Evolutionary conservation across 2,113 vertebrate genomes (phyloP), one percentile per base, ranked within the genome.

Genomic region (Vidua macroura): DNA sequence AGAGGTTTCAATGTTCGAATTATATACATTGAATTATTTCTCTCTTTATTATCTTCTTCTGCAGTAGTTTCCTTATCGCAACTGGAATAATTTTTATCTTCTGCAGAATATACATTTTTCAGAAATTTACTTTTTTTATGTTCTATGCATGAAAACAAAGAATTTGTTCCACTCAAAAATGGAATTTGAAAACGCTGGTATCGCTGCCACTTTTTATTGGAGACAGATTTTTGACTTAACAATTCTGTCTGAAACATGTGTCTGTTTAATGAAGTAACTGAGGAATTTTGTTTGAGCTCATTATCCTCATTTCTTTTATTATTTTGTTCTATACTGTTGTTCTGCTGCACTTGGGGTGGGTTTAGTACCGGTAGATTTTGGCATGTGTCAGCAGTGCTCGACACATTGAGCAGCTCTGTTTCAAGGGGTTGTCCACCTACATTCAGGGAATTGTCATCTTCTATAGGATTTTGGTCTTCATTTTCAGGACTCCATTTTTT

Each of bases 181-280:
- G 95, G 93, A 86, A 88, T 41, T 76, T 93, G 83, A 33, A 78
- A 81, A 86, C 90, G 44, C 41, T 90, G 92, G 33, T 72, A 80
- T 35, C 4, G 52, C 67, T 92, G 75, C 95, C 93, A 90, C 30
- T 44, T 96, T 31, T 85, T 85, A 48, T 80, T 63, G 13, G 48
- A 92, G 43, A 33, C 22, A 59, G 72, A 74, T 30, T 77, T 88
- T 31, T 18, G 70, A 66, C 11, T 74, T 55, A 89, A 53, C 14
- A 69, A 30, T 33, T 95, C 68, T 22, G 39, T 62, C 56, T 94
- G 86, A 82, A 93, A 84, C 11, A 49, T 46, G 22, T 86, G 14
- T 53, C 35, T 64, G 13, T 69, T 73, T 66, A 79, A 62, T 22
- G 28, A 35, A 30, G 41, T 6, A 78, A 49, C 17, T 59, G 73